Evolutionary conservation across 2,888 invertebrate genomes (phyloP).

Genomic region (Drosophila rellima): DNA sequence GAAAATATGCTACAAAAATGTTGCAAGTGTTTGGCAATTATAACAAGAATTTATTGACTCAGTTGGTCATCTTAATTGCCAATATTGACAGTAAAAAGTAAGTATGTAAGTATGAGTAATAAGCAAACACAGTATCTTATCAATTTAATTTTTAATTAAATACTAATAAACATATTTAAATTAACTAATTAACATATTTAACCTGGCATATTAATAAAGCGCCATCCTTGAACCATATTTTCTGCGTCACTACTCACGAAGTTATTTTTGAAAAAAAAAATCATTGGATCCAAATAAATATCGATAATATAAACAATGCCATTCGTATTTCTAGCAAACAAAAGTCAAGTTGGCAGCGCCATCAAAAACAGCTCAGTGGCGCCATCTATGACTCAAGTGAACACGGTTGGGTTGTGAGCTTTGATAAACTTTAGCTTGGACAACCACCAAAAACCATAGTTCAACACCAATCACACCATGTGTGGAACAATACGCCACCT

Average conservation of each 20-base stretch:
- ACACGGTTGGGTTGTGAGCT: background rate
- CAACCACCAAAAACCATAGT: no score
- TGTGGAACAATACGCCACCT: no score
- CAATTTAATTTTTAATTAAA: background rate
- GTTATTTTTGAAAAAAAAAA: background rate
- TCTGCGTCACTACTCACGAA: no score
- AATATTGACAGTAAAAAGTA: background rate
- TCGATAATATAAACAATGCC: background rate
- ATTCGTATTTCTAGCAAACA: constrained; percentile 8
- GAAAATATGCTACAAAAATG: constrained; percentile 25
- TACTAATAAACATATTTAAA: background rate
- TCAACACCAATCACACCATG: background rate
- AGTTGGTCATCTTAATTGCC: constrained; percentile 17
- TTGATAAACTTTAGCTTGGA: background rate
- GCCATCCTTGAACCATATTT: background rate
- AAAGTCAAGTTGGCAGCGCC: constrained; percentile 24
- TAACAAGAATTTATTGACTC: constrained; percentile 1
- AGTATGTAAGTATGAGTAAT: background rate
- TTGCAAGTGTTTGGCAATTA: constrained; percentile 15
- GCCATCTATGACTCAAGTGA: constrained; percentile 12
- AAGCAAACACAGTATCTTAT: background rate
- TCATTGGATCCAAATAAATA: constrained; percentile 1
- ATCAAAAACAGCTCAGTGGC: constrained; percentile 6
- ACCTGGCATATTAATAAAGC: background rate
- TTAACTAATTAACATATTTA: background rate